Percentiles rank a stretch among this genome's conserved stretches.
phyloP scores from a whole-genome alignment of 2,797 vertebrate genomes.

The Rhinichthys osculus region DNA sequence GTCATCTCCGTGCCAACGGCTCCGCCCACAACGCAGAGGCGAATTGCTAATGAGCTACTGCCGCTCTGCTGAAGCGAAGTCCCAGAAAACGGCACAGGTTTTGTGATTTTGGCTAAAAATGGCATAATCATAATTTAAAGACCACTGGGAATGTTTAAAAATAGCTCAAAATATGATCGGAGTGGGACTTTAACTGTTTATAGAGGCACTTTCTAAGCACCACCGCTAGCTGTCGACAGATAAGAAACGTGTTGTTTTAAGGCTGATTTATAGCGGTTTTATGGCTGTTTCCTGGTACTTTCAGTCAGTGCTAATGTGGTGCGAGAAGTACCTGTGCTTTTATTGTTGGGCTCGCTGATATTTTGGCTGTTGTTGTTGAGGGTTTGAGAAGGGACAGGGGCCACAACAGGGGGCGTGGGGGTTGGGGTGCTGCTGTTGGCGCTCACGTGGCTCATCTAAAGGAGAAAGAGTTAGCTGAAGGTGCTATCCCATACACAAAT shows the following conservation, averaged over 20 bases:
- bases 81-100: too few relatives aligned
- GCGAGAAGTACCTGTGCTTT: constrained; percentile 77
- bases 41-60: too few relatives aligned
- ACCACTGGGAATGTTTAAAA: too few relatives aligned
- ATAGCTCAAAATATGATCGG: too few relatives aligned
- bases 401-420: constrained; percentile 62
- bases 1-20: too few relatives aligned
- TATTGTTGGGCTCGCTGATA: constrained; percentile 72
- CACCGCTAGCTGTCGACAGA: not conserved
- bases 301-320: not conserved
- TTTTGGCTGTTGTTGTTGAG: constrained; percentile 76
- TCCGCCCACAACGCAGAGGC: too few relatives aligned
- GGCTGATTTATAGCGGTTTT: constrained; percentile 12
- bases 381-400: constrained; percentile 72
- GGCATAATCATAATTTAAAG: too few relatives aligned
- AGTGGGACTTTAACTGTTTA: too few relatives aligned
- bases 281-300: constrained; percentile 3
- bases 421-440: constrained; percentile 75
- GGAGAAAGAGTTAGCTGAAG: constrained; percentile 35
- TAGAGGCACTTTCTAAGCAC: not conserved
- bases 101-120: too few relatives aligned
- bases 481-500: constrained; percentile 7
- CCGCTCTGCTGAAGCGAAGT: too few relatives aligned
- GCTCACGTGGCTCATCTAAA: constrained; percentile 79
- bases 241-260: constrained; percentile 9